Evolutionary conservation across 2,113 vertebrate species (phyloP).

Genomic region (Brevimyrus niger): DNA sequence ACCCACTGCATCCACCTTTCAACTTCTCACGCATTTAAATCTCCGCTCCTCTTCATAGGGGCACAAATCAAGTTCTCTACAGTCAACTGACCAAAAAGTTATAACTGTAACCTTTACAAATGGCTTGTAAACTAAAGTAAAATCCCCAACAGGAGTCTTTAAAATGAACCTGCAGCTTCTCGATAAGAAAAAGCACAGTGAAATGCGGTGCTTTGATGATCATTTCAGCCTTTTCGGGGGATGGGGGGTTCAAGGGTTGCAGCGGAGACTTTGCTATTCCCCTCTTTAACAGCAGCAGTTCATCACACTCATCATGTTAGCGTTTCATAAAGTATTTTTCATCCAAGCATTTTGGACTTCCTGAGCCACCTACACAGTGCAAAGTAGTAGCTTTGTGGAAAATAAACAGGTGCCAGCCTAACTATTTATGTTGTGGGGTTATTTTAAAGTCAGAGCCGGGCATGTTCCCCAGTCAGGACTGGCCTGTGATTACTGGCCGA

Average conservation of each 20-base stretch:
- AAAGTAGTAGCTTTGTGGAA: neutral
- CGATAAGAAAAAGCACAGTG: neutral
- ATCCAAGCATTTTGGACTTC: neutral
- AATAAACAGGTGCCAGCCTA: neutral
- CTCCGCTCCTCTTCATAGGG: conserved; percentile 56
- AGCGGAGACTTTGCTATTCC: neutral
- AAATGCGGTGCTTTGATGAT: neutral
- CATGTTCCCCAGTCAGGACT: neutral
- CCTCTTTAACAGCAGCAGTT: neutral
- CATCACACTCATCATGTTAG: neutral
- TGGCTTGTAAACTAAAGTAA: neutral
- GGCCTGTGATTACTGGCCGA: neutral
- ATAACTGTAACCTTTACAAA: conserved; percentile 36
- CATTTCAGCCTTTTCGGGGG: neutral
- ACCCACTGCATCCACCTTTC: conserved; percentile 55
- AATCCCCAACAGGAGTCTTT: neutral
- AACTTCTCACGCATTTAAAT: conserved; percentile 48
- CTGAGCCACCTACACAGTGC: neutral
- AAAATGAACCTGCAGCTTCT: neutral
- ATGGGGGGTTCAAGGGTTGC: neutral
- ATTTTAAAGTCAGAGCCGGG: neutral
- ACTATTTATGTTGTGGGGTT: neutral
- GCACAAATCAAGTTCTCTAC: conserved; percentile 45
- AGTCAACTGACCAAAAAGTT: conserved; percentile 43
- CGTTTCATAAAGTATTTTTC: neutral